phyloP scores from a whole-genome alignment of 2,888 invertebrate genomes.

The Amphipyra berbera region DNA sequence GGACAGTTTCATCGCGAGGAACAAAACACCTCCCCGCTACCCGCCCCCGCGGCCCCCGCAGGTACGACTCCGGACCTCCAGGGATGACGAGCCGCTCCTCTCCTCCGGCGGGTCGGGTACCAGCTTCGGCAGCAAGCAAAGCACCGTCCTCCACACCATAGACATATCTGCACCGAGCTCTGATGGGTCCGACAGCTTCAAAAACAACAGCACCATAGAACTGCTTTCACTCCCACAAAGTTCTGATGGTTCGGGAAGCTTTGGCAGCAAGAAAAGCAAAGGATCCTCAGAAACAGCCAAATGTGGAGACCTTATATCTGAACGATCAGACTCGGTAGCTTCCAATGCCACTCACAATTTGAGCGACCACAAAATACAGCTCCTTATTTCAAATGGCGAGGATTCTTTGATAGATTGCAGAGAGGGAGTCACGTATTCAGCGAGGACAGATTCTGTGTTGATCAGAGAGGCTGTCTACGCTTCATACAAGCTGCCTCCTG shows the following conservation, averaged over 20 bases:
- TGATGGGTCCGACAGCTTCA: slow-evolving; percentile 82
- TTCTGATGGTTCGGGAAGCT: slow-evolving; percentile 82
- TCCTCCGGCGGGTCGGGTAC: slow-evolving; percentile 84
- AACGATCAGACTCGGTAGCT: slow-evolving; percentile 79
- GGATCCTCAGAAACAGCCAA: slow-evolving; percentile 84
- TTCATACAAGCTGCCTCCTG: slow-evolving; percentile 84
- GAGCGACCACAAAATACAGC: slow-evolving; percentile 85
- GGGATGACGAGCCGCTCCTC: slow-evolving; percentile 87
- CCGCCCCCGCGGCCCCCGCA: slow-evolving; percentile 94
- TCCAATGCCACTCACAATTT: slow-evolving; percentile 77
- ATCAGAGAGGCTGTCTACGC: slow-evolving; percentile 86
- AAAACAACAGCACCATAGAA: slow-evolving; percentile 82
- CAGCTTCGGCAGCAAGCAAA: slow-evolving; percentile 85
- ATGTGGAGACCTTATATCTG: slow-evolving; percentile 77
- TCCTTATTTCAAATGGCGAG: slow-evolving; percentile 84
- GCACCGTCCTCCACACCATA: slow-evolving; percentile 80
- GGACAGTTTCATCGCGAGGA: slow-evolving; percentile 96
- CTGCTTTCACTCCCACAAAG: slow-evolving; percentile 83
- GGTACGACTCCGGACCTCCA: slow-evolving; percentile 87
- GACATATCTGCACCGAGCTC: slow-evolving; percentile 81
- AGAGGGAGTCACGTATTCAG: slow-evolving; percentile 85
- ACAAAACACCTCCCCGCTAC: slow-evolving; percentile 97
- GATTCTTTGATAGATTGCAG: slow-evolving; percentile 85
- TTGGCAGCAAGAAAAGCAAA: slow-evolving; percentile 85
- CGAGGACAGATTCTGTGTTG: slow-evolving; percentile 87